phyloP scores from a whole-genome alignment of 2,888 invertebrate genomes.

The Stegana nigrithorax region DNA sequence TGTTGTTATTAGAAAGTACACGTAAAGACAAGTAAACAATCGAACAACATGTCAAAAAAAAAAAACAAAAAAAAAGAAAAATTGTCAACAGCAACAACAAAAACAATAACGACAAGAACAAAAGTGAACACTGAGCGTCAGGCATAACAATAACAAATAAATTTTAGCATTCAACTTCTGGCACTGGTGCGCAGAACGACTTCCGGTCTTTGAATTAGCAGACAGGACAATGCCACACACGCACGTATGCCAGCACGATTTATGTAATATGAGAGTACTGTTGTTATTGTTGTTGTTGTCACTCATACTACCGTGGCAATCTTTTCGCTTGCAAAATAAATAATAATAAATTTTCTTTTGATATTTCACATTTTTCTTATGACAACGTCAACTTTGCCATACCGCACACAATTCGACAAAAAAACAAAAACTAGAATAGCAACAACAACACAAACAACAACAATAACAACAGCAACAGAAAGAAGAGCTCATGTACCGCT shows the following conservation, averaged over 20 bases:
- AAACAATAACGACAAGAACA: constrained; percentile 28
- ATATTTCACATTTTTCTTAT: constrained; percentile 40
- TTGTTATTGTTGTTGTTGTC: constrained; percentile 35
- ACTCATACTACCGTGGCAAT: constrained; percentile 26
- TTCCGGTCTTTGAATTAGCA: constrained; percentile 45
- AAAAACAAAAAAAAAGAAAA: not conserved
- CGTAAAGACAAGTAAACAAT: not conserved
- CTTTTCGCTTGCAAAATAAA: constrained; percentile 37
- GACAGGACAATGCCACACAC: constrained; percentile 36
- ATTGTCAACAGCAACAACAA: constrained; percentile 10
- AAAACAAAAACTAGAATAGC: no score
- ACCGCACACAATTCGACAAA: not conserved
- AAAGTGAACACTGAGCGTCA: not conserved
- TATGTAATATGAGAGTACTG: constrained; percentile 37
- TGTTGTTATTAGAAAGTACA: not conserved
- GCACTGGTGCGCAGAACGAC: constrained; percentile 42
- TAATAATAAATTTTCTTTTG: constrained; percentile 43
- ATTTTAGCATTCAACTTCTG: constrained; percentile 54
- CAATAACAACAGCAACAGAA: no score
- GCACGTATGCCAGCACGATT: constrained; percentile 30
- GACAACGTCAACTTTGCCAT: constrained; percentile 43
- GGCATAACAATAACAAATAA: constrained; percentile 42
- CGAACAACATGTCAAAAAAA: no score
- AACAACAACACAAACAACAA: no score
- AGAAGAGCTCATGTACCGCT: no score